These are phyloP conservation scores for Pentalonia nigronervosa DNA, from an alignment of 1,140 invertebrate species.

Conservation along the genomic window DNA sequence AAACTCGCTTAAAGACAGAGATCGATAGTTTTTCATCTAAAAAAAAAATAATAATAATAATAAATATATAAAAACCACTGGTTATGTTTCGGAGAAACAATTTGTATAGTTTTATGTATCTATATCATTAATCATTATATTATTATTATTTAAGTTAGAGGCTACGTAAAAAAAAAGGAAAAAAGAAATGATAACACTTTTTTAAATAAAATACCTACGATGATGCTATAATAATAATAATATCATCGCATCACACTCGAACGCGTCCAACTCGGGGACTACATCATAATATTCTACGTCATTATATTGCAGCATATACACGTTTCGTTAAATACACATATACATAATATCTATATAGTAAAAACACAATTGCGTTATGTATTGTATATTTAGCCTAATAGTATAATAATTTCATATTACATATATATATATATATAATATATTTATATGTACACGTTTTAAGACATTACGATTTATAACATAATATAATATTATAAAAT, in stretches of 20 bases:
- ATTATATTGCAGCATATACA: constrained; percentile 57
- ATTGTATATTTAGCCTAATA: constrained; percentile 44
- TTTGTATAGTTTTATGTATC: not conserved
- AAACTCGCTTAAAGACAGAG: constrained; percentile 51
- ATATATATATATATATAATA: not conserved
- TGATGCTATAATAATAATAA: not conserved
- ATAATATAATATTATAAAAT: not conserved
- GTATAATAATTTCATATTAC: constrained; percentile 37
- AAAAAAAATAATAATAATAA: constrained; percentile 15
- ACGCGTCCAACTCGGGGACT: constrained; percentile 42
- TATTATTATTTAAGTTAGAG: constrained; percentile 39
- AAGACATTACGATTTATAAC: not conserved
- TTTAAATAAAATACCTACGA: not conserved
- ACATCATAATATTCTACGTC: constrained; percentile 16
- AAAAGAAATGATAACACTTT: not conserved
- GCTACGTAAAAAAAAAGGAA: constrained; percentile 35
- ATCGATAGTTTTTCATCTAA: constrained; percentile 51
- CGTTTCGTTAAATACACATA: constrained; percentile 45
- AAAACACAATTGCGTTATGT: constrained; percentile 30
- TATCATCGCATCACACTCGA: not conserved
- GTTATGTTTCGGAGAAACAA: constrained; percentile 44
- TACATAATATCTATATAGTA: constrained; percentile 1
- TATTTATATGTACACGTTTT: constrained; percentile 12
- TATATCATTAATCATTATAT: constrained; percentile 8
- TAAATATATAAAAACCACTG: constrained; percentile 16